Percentiles rank a stretch among this genome's conserved stretches.
Evolutionary conservation across 2,113 vertebrate genomes (phyloP).

Genomic region (Saccopteryx leptura): DNA sequence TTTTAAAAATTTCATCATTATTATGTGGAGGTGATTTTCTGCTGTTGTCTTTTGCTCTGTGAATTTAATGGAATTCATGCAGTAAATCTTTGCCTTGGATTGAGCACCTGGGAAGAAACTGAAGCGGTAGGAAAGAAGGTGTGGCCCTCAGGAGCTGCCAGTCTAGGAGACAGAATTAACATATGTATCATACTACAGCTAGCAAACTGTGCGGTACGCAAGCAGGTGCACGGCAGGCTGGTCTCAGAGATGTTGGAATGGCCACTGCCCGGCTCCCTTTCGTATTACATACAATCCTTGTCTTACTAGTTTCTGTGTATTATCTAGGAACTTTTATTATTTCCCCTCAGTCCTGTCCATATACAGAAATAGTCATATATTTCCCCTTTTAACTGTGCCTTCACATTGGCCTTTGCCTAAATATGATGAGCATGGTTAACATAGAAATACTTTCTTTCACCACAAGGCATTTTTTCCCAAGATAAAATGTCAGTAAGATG

Average conservation of each 20-base stretch:
- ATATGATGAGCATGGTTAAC: background rate
- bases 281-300: background rate
- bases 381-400: background rate
- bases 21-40: conserved; percentile 8
- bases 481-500: background rate
- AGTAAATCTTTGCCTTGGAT: background rate
- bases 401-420: background rate
- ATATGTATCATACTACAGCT: background rate
- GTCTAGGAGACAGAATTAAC: background rate
- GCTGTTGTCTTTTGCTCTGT: background rate
- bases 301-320: background rate
- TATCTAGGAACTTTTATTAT: background rate
- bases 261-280: background rate
- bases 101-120: background rate
- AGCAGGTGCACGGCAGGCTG: background rate
- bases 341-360: background rate
- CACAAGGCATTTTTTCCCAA: background rate
- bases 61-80: background rate
- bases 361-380: background rate
- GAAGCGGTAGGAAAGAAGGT: background rate
- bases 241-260: background rate
- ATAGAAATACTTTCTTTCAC: background rate
- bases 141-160: background rate
- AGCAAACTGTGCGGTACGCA: background rate
- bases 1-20: background rate